phyloP scores from a whole-genome alignment of 2,888 invertebrate genomes.

The Seira musarum region DNA sequence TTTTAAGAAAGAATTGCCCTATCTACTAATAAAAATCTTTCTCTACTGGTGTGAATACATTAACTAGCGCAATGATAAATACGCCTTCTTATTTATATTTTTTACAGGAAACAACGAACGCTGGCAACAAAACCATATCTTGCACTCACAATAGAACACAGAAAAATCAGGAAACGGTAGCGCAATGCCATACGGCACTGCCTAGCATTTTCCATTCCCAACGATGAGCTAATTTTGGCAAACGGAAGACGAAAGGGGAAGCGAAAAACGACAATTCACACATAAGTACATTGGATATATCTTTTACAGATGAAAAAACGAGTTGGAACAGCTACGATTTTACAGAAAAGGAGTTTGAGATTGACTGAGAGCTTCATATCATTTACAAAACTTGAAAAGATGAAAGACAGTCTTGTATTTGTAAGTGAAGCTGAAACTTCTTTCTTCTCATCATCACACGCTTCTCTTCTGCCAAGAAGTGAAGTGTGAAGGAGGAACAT shows the following conservation, averaged over 20 bases:
- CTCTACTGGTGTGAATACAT: too few relatives aligned
- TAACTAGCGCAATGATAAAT: too few relatives aligned
- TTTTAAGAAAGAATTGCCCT: not conserved
- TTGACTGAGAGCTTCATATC: slow-evolving; percentile 27
- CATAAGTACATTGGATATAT: not conserved
- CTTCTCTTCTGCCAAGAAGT: slow-evolving; percentile 32
- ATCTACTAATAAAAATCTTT: not conserved
- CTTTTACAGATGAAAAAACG: not conserved
- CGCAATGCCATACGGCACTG: slow-evolving; percentile 1
- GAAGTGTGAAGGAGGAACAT: slow-evolving; percentile 16
- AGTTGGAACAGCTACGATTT: not conserved
- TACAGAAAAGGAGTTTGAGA: slow-evolving; percentile 18
- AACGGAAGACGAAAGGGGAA: slow-evolving; percentile 23
- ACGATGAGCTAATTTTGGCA: slow-evolving; percentile 60
- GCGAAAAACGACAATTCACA: slow-evolving; percentile 21
- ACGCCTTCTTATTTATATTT: slow-evolving; percentile 38
- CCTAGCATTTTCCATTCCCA: slow-evolving; percentile 20
- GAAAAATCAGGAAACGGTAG: not conserved
- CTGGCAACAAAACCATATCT: slow-evolving; percentile 43
- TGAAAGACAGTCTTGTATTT: slow-evolving; percentile 19
- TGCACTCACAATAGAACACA: not conserved
- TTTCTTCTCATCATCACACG: slow-evolving; percentile 13
- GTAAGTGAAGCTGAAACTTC: slow-evolving; percentile 20
- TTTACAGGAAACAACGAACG: slow-evolving; percentile 52
- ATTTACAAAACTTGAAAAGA: slow-evolving; percentile 18